These are phyloP conservation scores for Poecilia gillii DNA, from an alignment of 2,797 vertebrate genomes.

Conservation along the genomic window DNA sequence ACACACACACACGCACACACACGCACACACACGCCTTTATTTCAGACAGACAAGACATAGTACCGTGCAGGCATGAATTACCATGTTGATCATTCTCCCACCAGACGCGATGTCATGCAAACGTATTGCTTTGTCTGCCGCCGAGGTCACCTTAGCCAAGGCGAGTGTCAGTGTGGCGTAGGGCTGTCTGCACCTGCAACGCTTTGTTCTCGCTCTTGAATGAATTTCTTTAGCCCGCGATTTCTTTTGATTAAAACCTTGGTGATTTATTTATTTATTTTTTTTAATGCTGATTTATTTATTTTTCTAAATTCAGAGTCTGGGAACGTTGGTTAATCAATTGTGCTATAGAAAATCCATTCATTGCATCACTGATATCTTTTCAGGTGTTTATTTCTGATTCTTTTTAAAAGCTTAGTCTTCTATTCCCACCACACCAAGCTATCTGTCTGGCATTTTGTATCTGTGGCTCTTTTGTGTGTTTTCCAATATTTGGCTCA, in stretches of 20 bases:
- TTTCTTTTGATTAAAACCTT: conserved; percentile 50
- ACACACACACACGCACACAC: conserved; percentile 3
- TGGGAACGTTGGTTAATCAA: conserved; percentile 24
- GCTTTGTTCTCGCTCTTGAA: conserved; percentile 42
- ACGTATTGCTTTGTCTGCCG: conserved; percentile 63
- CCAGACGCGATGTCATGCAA: conserved; percentile 51
- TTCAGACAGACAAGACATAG: conserved; percentile 44
- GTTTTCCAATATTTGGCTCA: conserved; percentile 77
- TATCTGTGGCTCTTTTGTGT: conserved; percentile 70
- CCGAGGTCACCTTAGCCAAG: conserved; percentile 68
- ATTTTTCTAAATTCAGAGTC: conserved; percentile 33
- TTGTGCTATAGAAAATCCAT: conserved; percentile 43
- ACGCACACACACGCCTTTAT: conserved; percentile 15
- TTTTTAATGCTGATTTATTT: conserved; percentile 34
- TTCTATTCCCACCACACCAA: conserved; percentile 59
- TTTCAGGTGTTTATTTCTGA: conserved; percentile 53
- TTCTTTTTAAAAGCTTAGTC: conserved; percentile 60
- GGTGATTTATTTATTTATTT: conserved; percentile 27
- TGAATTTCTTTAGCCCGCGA: conserved; percentile 38
- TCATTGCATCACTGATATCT: conserved; percentile 47
- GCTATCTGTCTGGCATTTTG: conserved; percentile 67
- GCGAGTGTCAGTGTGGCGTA: conserved; percentile 28
- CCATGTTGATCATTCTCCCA: conserved; percentile 63
- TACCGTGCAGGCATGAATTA: conserved; percentile 65
- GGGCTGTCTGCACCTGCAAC: conserved; percentile 43